Evolutionary conservation across 2,113 vertebrate species (phyloP).

Genomic region (Neodon shergylaensis): DNA sequence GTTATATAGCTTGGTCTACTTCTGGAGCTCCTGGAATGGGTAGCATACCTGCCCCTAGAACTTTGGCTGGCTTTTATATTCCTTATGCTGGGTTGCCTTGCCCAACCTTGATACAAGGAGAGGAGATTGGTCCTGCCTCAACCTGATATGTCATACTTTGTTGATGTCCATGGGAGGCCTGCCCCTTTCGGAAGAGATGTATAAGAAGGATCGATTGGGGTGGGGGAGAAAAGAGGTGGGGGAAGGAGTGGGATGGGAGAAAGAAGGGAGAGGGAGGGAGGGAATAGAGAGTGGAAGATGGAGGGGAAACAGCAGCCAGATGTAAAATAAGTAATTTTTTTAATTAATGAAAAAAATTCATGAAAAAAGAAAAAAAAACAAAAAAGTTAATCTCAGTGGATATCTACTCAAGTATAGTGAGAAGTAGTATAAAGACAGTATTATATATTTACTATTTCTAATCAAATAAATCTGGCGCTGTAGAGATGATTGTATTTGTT

Average conservation of each 20-base stretch:
- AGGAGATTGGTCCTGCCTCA: background rate
- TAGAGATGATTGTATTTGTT: background rate
- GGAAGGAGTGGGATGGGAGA: background rate
- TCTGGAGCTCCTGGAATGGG: background rate
- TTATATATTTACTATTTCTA: background rate
- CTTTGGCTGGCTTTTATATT: background rate
- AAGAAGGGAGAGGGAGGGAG: background rate
- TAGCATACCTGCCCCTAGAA: background rate
- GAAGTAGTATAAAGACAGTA: slow-evolving; percentile 11
- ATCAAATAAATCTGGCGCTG: background rate
- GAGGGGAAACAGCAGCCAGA: background rate
- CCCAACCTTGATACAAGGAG: background rate
- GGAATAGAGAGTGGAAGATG: background rate
- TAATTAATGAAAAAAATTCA: background rate
- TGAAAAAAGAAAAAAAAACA: background rate
- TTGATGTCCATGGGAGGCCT: background rate
- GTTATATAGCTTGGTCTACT: background rate
- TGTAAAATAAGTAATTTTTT: background rate
- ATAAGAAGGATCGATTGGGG: background rate
- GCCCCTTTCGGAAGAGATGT: background rate
- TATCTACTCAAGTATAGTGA: background rate
- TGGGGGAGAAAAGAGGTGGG: background rate
- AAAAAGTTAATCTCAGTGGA: background rate
- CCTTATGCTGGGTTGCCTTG: background rate
- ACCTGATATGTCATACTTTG: background rate